phyloP scores from a whole-genome alignment of 2,113 vertebrate species.

The Burhinus oedicnemus region DNA sequence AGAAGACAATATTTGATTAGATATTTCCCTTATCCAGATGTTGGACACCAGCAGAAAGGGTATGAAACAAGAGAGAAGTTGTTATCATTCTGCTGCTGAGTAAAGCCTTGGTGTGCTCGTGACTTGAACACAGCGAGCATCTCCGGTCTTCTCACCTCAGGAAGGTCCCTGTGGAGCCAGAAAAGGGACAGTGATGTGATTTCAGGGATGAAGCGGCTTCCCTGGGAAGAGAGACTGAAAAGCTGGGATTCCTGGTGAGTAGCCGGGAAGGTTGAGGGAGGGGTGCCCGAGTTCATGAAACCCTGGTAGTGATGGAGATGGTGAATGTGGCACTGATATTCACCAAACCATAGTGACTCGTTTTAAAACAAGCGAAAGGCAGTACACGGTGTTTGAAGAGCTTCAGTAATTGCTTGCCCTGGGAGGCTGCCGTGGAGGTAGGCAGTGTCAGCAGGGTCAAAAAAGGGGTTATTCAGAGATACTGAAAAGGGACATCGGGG shows the following conservation, averaged over 20 bases:
- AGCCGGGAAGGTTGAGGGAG: not conserved
- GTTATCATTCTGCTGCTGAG: not conserved
- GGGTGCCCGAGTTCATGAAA: accelerated
- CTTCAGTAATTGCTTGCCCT: not conserved
- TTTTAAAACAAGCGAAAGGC: not conserved
- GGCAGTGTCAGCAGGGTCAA: not conserved
- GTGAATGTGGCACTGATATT: not conserved
- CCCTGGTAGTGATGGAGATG: no score
- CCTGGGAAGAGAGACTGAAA: not conserved
- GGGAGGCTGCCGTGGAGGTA: not conserved
- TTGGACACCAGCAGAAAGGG: not conserved
- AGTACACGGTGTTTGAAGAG: accelerated
- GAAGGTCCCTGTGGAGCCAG: not conserved
- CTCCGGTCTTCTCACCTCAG: not conserved
- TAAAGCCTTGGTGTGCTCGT: not conserved
- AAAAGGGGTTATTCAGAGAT: not conserved
- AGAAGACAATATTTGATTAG: not conserved
- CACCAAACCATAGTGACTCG: not conserved
- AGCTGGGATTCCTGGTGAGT: no score
- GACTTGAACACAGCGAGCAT: no score
- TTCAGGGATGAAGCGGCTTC: not conserved
- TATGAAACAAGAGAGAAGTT: not conserved
- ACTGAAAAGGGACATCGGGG: not conserved
- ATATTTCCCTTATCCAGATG: not conserved
- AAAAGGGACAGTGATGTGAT: not conserved